Evolutionary conservation across 2,113 vertebrate genomes (phyloP).

Genomic region (Vulpes vulpes): DNA sequence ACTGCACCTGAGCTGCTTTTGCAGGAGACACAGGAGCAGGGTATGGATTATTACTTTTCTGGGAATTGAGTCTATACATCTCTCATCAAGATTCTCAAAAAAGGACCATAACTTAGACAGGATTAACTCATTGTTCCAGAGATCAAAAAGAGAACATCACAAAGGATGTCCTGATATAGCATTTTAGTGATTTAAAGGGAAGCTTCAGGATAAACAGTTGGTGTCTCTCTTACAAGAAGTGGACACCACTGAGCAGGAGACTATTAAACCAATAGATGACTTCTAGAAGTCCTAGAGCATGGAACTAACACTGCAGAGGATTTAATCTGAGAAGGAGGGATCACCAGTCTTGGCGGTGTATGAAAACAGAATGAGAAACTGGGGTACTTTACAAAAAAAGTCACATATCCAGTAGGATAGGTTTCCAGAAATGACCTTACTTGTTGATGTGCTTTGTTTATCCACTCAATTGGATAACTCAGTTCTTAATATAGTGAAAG

Average conservation of each 20-base stretch:
- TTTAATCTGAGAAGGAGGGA: conserved; percentile 88
- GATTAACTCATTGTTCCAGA: conserved; percentile 56
- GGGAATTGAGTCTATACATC: neutral
- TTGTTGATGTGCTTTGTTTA: conserved; percentile 92
- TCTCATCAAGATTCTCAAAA: neutral
- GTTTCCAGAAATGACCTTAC: conserved; percentile 92
- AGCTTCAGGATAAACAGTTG: conserved; percentile 85
- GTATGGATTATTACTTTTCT: neutral
- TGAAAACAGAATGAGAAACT: conserved; percentile 91
- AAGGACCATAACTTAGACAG: neutral
- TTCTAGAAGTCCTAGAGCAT: conserved; percentile 89
- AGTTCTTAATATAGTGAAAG: conserved; percentile 89
- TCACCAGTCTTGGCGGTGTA: conserved; percentile 88
- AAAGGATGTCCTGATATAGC: conserved; percentile 86
- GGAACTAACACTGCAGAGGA: conserved; percentile 86
- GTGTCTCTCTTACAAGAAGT: conserved; percentile 86
- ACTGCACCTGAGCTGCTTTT: conserved; percentile 90
- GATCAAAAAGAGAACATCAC: conserved; percentile 87
- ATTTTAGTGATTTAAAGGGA: conserved; percentile 88
- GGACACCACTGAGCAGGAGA: conserved; percentile 87
- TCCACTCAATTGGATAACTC: conserved; percentile 93
- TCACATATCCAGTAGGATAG: conserved; percentile 94
- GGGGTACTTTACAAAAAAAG: conserved; percentile 93
- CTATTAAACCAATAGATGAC: conserved; percentile 88
- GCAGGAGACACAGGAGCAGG: conserved; percentile 89